Conservation (phyloP, 2,797 vertebrate genomes). For the Sitta carolinensis region DNA sequence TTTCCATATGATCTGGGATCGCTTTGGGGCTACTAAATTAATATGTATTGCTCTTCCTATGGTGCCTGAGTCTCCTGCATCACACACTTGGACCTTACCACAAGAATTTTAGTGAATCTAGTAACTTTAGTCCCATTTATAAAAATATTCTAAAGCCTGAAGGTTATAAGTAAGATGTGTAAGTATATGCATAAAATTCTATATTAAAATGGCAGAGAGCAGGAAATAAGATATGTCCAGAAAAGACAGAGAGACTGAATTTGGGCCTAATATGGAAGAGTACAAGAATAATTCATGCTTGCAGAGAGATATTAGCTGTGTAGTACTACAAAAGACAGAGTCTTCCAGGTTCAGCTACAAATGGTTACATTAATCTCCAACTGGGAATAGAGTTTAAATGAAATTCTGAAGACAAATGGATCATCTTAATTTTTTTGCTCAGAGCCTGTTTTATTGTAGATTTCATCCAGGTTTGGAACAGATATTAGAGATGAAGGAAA, state of each 20-base stretch:
- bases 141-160: background rate
- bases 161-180: background rate
- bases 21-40: background rate
- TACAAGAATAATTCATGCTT: background rate
- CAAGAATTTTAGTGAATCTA: background rate
- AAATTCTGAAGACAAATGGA: constrained; percentile 20
- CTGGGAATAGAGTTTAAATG: background rate
- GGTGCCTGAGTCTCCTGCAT: background rate
- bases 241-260: background rate
- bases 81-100: background rate
- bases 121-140: background rate
- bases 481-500: background rate
- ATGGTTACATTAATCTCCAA: background rate
- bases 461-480: background rate
- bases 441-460: background rate
- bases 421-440: background rate
- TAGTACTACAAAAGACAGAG: background rate
- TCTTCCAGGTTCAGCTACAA: constrained; percentile 5
- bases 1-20: background rate
- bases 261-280: background rate
- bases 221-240: background rate
- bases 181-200: background rate
- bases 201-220: background rate
- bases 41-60: background rate
- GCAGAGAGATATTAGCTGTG: background rate